Evolutionary conservation across 2,888 invertebrate genomes (phyloP), one percentile per base, ranked within the genome.

Genomic region (Fragum sueziense): DNA sequence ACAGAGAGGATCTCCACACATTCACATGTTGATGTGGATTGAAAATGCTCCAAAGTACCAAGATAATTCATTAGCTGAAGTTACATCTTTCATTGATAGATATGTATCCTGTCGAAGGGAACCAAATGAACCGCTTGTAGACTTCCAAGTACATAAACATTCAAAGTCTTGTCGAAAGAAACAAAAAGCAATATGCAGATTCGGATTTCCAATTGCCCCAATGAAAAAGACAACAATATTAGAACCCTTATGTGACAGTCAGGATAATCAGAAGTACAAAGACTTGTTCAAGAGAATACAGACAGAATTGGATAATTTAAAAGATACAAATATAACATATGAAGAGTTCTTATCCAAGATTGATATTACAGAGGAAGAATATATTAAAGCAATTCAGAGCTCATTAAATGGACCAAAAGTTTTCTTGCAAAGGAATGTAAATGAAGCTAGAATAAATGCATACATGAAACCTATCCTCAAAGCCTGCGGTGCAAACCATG

Each of bases 1-100:
- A 29, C 85, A 82, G 17, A 27, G 81, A 11, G 82, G 85, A 11
- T 83, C 79, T n/a, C 85, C 85, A 6, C 86, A 84, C 76, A 61
- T 80, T 17, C 84, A 86, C 51, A 73, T 75, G 59, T 20, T 86
- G 22, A 41, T 85, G 11, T 86, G 84, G 84, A 47, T 70, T 52
- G 52, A 79, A 65, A 47, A 80, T 70, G 61, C 82, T 20, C 82
- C 82, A 37, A 22, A n/a, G 14, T 75, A 67, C 76, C 76, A 65
- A 9, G 17, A 68, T 54, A 54, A 76, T 37, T 22, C 27, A 33
- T 61, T 74, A 52, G 68, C 80, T 57, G 62, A 76, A 27, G 59
- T 82, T 14, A 22, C 20, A 37, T 27, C 70, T 9, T 84, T 79
- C 76, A 65, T 82, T 37, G 82, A 84, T 47, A 73, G 62, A 25